These are phyloP conservation scores for Tupaia tana DNA, from an alignment of 2,113 vertebrate genomes.

Conservation along the genomic window DNA sequence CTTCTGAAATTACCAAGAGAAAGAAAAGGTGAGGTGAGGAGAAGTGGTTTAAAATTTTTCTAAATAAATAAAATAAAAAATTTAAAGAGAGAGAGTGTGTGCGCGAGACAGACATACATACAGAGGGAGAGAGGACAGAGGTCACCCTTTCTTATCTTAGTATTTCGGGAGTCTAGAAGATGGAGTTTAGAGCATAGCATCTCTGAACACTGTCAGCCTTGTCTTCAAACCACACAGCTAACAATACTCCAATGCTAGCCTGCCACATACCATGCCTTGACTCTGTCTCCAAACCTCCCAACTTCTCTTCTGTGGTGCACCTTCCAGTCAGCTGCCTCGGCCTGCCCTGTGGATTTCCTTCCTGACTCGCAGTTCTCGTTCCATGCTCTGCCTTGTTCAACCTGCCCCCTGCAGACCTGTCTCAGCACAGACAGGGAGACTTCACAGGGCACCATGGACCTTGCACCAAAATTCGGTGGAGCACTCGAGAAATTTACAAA, in stretches of 20 bases:
- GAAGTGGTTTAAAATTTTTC: too few species aligned
- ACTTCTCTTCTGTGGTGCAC: neutral
- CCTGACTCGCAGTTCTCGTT: neutral
- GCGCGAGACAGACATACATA: too few species aligned
- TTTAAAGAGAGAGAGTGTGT: too few species aligned
- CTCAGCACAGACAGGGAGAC: neutral
- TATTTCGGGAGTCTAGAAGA: too few species aligned
- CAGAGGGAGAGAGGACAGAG: too few species aligned
- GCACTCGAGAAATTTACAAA: neutral
- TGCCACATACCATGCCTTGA: accelerated
- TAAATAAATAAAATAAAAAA: too few species aligned
- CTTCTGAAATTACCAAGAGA: too few species aligned
- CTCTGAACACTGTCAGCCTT: neutral
- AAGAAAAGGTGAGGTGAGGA: too few species aligned
- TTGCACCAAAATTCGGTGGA: neutral
- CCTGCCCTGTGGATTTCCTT: neutral
- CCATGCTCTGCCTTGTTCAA: neutral
- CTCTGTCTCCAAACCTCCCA: neutral
- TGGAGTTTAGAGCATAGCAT: too few species aligned
- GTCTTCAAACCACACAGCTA: neutral
- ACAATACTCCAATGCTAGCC: accelerated
- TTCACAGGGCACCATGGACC: neutral
- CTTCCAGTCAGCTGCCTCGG: neutral
- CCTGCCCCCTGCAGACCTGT: neutral
- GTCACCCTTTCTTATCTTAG: too few species aligned